Percentiles rank a stretch among this genome's conserved stretches.
These are phyloP conservation scores for Sycophila texana DNA, from an alignment of 2,888 invertebrate species.

Conservation along the genomic window DNA sequence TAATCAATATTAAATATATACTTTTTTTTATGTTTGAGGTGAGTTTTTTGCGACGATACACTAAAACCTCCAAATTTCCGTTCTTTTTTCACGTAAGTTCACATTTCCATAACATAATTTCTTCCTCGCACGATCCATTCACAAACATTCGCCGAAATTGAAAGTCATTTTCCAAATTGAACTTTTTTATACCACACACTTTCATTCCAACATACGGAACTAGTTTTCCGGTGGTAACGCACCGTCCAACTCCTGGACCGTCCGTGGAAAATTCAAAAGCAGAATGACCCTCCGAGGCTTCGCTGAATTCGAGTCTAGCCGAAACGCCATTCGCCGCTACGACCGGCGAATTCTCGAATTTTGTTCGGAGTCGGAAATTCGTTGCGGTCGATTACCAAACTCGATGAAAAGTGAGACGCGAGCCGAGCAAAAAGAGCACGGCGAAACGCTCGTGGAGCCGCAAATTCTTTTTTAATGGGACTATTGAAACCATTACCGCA, in stretches of 20 bases:
- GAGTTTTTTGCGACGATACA: background rate
- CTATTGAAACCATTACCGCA: no score
- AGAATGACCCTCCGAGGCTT: conserved; percentile 16
- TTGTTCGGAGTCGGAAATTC: conserved; percentile 16
- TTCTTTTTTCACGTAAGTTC: no score
- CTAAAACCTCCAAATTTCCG: no score
- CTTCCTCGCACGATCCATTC: background rate
- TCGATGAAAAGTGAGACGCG: conserved; percentile 25
- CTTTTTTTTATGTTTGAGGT: background rate
- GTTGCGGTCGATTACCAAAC: conserved; percentile 35
- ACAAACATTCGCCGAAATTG: background rate
- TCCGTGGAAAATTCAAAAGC: conserved; percentile 32
- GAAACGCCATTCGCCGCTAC: background rate
- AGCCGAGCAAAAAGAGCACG: background rate
- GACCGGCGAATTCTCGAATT: conserved; percentile 8
- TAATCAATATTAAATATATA: background rate
- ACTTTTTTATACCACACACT: background rate
- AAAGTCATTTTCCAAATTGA: background rate
- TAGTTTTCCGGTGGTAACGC: background rate
- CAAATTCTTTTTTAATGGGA: no score
- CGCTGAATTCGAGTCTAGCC: background rate
- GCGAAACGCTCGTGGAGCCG: background rate
- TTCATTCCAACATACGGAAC: background rate
- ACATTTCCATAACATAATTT: background rate
- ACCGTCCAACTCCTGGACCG: no score